phyloP scores from a whole-genome alignment of 2,797 vertebrate genomes.

The Cyprinella venusta region DNA sequence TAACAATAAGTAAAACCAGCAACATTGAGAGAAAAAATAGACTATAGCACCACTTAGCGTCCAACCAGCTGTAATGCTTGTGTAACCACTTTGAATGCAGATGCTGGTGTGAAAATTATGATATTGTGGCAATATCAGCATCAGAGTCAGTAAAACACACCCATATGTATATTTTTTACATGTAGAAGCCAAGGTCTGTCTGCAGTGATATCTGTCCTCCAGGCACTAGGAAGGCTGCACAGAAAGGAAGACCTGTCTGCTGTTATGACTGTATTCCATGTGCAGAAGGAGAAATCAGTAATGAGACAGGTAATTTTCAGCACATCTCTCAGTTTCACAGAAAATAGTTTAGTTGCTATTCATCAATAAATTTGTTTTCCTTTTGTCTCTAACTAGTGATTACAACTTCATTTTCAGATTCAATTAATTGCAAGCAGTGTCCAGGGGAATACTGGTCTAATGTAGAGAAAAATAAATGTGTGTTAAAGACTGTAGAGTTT shows the following conservation, averaged over 20 bases:
- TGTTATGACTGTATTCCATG: conserved; percentile 75
- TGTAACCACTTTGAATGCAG: neutral
- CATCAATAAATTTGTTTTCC: no score
- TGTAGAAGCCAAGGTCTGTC: conserved; percentile 73
- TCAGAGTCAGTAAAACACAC: no score
- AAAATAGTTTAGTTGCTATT: no score
- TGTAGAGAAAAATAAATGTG: conserved; percentile 71
- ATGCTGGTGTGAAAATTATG: neutral
- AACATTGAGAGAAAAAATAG: neutral
- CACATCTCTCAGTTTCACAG: neutral
- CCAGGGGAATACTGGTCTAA: conserved; percentile 77
- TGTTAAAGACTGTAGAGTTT: conserved; percentile 73
- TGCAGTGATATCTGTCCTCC: conserved; percentile 76
- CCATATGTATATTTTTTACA: no score
- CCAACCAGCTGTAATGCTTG: neutral
- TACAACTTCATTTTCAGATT: conserved; percentile 73
- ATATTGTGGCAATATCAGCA: neutral
- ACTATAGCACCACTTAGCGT: neutral
- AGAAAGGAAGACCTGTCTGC: conserved; percentile 74
- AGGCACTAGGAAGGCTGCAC: conserved; percentile 73
- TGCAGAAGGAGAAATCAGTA: conserved; percentile 76
- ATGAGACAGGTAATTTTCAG: conserved; percentile 71
- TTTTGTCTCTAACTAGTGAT: conserved; percentile 36
- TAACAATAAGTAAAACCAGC: neutral
- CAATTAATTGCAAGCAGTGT: conserved; percentile 75